A percentile compares a stretch with the other conserved stretches of the same genome.
These are phyloP conservation scores for Frankliniella intonsa DNA, from an alignment of 2,888 invertebrate species.

Conservation along the genomic window DNA sequence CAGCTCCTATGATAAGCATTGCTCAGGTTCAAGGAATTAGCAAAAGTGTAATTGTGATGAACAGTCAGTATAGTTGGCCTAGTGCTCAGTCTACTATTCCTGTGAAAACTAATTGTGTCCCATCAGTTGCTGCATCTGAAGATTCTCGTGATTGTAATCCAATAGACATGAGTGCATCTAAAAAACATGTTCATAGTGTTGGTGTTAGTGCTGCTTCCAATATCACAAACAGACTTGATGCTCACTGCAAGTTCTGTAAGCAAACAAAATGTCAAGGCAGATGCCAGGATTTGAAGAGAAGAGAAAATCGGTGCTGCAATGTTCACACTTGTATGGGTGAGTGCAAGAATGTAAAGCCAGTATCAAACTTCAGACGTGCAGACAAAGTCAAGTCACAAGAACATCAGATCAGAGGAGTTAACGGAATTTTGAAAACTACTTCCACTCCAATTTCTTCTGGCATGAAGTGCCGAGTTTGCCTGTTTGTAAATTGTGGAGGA, in stretches of 20 bases:
- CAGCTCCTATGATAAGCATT: neutral
- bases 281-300: neutral
- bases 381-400: neutral
- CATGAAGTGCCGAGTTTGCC: neutral
- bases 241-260: neutral
- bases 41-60: constrained; percentile 21
- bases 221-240: neutral
- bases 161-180: neutral
- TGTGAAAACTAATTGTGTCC: neutral
- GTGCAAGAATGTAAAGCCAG: neutral
- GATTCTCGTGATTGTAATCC: neutral
- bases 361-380: neutral
- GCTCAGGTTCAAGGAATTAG: neutral
- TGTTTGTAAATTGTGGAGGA: neutral
- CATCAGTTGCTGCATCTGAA: neutral
- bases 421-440: neutral
- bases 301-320: neutral
- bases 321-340: neutral
- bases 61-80: constrained; percentile 4
- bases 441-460: neutral
- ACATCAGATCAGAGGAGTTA: neutral
- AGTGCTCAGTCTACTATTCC: neutral
- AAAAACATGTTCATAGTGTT: neutral
- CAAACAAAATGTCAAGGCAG: neutral
- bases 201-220: too few relatives aligned